phyloP scores from a whole-genome alignment of 2,888 invertebrate species.

The Lithophane semibrunnea region DNA sequence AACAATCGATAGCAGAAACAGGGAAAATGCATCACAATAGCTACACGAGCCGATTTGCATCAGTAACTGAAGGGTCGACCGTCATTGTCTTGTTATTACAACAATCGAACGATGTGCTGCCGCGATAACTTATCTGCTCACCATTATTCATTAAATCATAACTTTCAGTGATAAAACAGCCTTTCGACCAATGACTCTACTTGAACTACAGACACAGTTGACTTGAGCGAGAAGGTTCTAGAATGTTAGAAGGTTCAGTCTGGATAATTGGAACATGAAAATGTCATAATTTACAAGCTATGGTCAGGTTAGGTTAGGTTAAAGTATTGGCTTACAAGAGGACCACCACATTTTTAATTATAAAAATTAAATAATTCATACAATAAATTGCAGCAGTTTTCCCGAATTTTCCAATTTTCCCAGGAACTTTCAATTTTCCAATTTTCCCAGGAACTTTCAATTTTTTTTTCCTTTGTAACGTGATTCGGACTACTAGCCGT shows the following conservation, averaged over 20 bases:
- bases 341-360: not conserved
- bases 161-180: conserved; percentile 42
- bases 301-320: not conserved
- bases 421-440: too few species aligned
- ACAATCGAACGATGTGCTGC: conserved; percentile 46
- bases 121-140: conserved; percentile 56
- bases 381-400: too few species aligned
- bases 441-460: too few species aligned
- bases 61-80: conserved; percentile 39
- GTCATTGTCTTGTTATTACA: conserved; percentile 37
- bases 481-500: too few species aligned
- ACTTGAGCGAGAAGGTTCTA: conserved; percentile 32
- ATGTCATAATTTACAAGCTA: not conserved
- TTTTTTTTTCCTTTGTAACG: too few species aligned
- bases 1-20: too few species aligned
- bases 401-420: too few species aligned
- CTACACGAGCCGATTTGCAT: conserved; percentile 54
- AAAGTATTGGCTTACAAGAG: not conserved
- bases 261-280: not conserved
- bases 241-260: conserved; percentile 22
- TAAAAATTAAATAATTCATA: too few species aligned
- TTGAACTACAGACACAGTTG: not conserved
- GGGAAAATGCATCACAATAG: conserved; percentile 3
- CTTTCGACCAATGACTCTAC: conserved; percentile 32
- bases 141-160: conserved; percentile 28